Conservation (phyloP, 1,140 invertebrate species). For the Solen grandis region DNA sequence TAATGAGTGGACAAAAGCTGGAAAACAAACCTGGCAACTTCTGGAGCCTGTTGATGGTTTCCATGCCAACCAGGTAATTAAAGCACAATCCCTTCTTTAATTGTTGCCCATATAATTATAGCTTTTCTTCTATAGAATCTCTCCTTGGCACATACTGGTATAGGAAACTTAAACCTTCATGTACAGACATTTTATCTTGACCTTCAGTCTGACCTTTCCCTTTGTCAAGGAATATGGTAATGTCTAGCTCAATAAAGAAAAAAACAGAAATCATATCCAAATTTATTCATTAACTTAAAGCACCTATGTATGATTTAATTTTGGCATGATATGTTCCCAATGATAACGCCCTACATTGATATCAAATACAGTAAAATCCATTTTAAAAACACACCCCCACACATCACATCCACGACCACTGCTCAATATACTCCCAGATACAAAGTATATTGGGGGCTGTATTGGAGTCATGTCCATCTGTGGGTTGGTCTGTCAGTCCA, state of each 20-base stretch:
- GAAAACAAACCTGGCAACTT: constrained; percentile 80
- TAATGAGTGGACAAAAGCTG: constrained; percentile 74
- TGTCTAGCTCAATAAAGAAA: neutral
- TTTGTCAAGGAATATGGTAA: neutral
- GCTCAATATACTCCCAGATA: too few species aligned
- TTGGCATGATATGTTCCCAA: too few species aligned
- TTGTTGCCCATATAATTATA: neutral
- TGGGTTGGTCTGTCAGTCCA: too few species aligned
- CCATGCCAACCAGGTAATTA: constrained; percentile 82
- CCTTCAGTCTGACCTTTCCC: neutral
- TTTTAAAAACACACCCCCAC: too few species aligned
- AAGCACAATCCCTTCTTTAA: neutral
- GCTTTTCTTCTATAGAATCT: neutral
- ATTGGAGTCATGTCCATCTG: too few species aligned
- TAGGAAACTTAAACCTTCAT: neutral
- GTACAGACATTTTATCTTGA: neutral
- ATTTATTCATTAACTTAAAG: too few species aligned
- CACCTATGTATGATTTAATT: too few species aligned
- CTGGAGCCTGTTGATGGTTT: constrained; percentile 83
- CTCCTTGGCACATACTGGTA: neutral
- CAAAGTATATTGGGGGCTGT: too few species aligned
- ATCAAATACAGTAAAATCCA: too few species aligned
- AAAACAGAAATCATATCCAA: too few species aligned
- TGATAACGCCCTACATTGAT: too few species aligned
- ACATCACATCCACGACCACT: too few species aligned